phyloP scores from a whole-genome alignment of 2,888 invertebrate genomes.

The Callosobruchus maculatus region DNA sequence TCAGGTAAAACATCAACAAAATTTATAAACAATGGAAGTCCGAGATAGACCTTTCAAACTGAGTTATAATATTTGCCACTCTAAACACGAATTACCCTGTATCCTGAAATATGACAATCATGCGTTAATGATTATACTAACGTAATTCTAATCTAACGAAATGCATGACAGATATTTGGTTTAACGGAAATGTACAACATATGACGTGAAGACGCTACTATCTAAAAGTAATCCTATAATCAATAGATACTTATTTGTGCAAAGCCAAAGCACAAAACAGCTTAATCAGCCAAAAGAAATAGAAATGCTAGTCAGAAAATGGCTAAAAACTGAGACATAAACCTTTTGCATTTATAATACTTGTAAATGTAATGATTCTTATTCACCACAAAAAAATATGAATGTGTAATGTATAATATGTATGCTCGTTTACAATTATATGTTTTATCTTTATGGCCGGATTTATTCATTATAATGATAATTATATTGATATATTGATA shows the following conservation, averaged over 20 bases:
- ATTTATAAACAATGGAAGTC: too few species aligned
- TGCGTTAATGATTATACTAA: neutral
- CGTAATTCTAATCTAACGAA: neutral
- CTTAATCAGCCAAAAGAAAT: conserved; percentile 1
- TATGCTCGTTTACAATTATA: neutral
- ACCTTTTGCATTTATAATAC: neutral
- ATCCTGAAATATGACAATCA: neutral
- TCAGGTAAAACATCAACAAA: too few species aligned
- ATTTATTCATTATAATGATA: neutral
- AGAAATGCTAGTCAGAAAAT: neutral
- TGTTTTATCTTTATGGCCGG: neutral
- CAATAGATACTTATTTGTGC: neutral
- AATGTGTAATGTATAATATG: too few species aligned
- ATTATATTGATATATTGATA: neutral
- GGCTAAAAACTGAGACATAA: neutral
- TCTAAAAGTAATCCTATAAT: neutral
- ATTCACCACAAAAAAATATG: too few species aligned
- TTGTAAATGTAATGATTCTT: too few species aligned
- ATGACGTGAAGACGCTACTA: neutral
- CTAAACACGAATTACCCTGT: neutral
- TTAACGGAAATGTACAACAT: neutral
- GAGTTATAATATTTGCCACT: too few species aligned
- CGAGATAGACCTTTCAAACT: too few species aligned
- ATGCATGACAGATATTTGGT: neutral
- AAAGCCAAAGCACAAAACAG: neutral